Base-by-base conservation (phyloP, 2,113 vertebrate genomes). In the Camelus dromedarius region DNA sequence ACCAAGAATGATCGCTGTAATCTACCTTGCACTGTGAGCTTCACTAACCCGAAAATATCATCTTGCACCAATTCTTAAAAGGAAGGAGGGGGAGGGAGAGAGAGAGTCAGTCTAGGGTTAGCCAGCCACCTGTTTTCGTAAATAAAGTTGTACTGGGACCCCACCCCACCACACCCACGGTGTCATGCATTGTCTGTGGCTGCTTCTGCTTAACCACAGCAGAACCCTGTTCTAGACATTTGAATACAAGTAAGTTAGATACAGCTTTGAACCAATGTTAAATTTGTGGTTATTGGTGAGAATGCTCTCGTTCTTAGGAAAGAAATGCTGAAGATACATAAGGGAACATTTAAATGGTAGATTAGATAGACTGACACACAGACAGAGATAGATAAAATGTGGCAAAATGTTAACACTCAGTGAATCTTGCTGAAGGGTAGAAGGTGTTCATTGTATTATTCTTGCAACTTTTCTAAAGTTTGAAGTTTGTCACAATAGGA, bases 401-500 rank as follows among this genome's bases (percentile, higher is more conserved):
- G 52, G 42, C 38, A 93, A 93, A 80, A 64, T 18, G n/a, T 16
- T 38, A 89, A 79, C 6, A 76, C 19, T 56, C 20, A 14, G 48
- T 22, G 38, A 73, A 77, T 50, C 19, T 18, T 72, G 62, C 12
- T 85, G 22, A 84, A 76, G 42, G 32, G 20, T 73, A 48, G 15
- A 83, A 75, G 42, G 4, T 73, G 4, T 80, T 95, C 20, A 26
- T 38, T 84, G 64, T n/a, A 48, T 54, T 91, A 80, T 60, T 97
- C 19, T 38, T 79, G 9, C 15, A 73, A 86, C 28, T 83, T 48
- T 58, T 72, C 69, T 86, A 54, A 81, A 82, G 90, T 67, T 58
- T 89, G 30, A 89, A 70, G 14, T 60, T 93, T 89, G 30, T 96
- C 28, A 42, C 72, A 96, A 84, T 69, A 84, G 22, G 14, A 87